phyloP scores from a whole-genome alignment of 2,113 vertebrate genomes.

The Chlorocebus sabaeus region DNA sequence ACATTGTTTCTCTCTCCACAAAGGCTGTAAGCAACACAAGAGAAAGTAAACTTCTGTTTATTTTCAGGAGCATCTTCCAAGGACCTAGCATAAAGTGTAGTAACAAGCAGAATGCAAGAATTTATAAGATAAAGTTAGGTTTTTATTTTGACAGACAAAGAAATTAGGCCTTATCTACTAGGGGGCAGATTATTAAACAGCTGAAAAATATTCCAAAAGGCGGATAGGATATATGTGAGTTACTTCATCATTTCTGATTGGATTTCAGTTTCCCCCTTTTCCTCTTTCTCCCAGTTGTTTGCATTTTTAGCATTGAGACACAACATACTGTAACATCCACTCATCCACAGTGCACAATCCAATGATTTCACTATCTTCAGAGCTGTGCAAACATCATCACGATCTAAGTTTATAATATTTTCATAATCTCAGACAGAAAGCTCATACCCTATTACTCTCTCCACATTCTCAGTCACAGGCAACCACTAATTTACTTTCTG shows the following conservation, averaged over 20 bases:
- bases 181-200: not conserved
- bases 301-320: not conserved
- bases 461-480: not conserved
- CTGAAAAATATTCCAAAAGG: not conserved
- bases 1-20: not conserved
- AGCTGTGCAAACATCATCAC: not conserved
- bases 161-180: not conserved
- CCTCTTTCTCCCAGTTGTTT: not conserved
- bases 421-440: not conserved
- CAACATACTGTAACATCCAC: not conserved
- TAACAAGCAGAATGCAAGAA: not conserved
- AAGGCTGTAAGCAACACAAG: not conserved
- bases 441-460: not conserved
- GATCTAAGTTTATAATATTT: not conserved
- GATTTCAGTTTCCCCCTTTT: not conserved
- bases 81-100: not conserved
- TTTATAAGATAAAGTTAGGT: not conserved
- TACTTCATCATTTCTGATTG: not conserved
- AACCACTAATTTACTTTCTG: not conserved
- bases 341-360: not conserved
- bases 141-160: not conserved
- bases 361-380: not conserved
- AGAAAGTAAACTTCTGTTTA: not conserved
- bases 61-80: not conserved
- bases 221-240: not conserved